Conservation (phyloP, 2,113 vertebrate species). For the Tor tambroides region DNA sequence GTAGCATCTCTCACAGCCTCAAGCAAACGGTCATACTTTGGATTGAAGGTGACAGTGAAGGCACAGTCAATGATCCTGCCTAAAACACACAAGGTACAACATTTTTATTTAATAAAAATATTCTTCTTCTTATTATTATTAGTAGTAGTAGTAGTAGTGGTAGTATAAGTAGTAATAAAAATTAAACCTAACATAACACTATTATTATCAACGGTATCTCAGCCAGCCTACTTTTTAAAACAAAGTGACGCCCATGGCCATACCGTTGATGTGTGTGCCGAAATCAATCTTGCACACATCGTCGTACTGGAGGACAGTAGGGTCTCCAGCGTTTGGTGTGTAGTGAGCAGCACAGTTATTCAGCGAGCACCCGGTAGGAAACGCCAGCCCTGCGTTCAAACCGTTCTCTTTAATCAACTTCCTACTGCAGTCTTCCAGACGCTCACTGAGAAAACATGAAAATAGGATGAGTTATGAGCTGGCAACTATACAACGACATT, state of each 20-base stretch:
- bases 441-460: slow-evolving; percentile 80
- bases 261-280: slow-evolving; percentile 95
- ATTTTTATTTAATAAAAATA: too few species aligned
- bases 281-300: slow-evolving; percentile 99
- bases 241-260: background rate
- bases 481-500: background rate
- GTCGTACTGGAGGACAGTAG: slow-evolving; percentile 91
- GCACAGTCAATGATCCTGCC: slow-evolving; percentile 99
- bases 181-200: too few species aligned
- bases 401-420: slow-evolving; percentile 93
- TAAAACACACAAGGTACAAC: slow-evolving; percentile 65
- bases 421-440: slow-evolving; percentile 92
- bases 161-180: too few species aligned
- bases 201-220: background rate
- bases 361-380: slow-evolving; percentile 96
- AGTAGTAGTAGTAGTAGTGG: too few species aligned
- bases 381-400: slow-evolving; percentile 91
- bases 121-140: background rate
- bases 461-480: background rate
- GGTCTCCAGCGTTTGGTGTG: slow-evolving; percentile 96
- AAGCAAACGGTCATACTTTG: slow-evolving; percentile 93
- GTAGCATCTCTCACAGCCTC: slow-evolving; percentile 98
- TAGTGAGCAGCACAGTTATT: slow-evolving; percentile 99
- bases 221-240: background rate
- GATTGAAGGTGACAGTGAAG: slow-evolving; percentile 98